Base-by-base conservation (phyloP, 1,140 invertebrate species). In the Drosophila lacertosa region DNA sequence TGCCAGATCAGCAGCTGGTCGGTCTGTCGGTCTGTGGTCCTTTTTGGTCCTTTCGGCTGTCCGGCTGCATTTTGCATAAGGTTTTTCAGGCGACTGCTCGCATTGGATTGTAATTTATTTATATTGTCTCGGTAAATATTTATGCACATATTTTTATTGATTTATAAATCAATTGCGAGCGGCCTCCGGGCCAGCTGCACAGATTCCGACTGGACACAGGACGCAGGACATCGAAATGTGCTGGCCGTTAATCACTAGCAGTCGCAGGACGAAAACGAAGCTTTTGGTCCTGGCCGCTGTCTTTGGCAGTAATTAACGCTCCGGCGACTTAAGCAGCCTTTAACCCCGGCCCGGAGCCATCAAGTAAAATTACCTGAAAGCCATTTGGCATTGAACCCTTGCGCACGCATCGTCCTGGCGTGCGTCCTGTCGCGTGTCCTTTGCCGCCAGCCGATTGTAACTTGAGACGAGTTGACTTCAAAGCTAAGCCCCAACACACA, bases 61-160 rank as follows among this genome's bases (percentile, higher is more conserved):
- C 44, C 33, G 29, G 68, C 37, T 80, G 78, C 68, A 82, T 81
- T 82, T 77, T 82, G 74, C 74, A 81, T 81, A 66, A 62, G 68
- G 58, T 81, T 82, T 81, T 81, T 77, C 68, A 63, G 54, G 44
- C 72, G 53, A 72, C 37, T 63, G 57, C 58, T 73, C 53, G 26
- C 64, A 51, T 70, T 70, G 71, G 71, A 67, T 70, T 66, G 63
- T 80, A 84, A 83, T 84, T 84, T 84, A 84, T 83, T 83, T 83
- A 80, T 77, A 84, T 79, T 83, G 81, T 80, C 80, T 73, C 13
- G 54, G 71, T 59, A 83, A 83, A 84, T 80, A 83, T 83, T 79
- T 83, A 76, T 76, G 80, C 55, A 73, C 72, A 76, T 73, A 70
- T 75, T 84, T 68, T 53, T 83, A 83, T 83, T 83, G 81, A 80